Evolutionary conservation across 1,140 invertebrate genomes (phyloP).

Genomic region (Tetramorium parvispinum): DNA sequence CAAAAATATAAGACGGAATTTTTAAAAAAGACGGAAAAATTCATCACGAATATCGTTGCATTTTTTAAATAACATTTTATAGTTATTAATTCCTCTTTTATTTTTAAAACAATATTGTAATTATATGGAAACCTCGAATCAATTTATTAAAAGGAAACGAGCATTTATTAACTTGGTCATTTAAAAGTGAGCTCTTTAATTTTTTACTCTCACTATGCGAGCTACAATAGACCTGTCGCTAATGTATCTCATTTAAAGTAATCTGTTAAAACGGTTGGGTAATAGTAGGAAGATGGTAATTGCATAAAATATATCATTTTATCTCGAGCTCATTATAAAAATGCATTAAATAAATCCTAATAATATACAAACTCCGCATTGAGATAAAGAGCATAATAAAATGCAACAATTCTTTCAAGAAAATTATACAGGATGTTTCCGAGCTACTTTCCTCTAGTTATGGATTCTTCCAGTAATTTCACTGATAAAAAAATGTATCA

Average conservation of each 20-base stretch:
- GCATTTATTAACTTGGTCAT: not conserved
- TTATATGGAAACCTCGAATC: not conserved
- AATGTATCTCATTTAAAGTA: not conserved
- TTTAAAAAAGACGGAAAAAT: not conserved
- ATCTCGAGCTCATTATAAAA: not conserved
- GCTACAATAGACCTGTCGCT: not conserved
- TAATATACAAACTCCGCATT: not conserved
- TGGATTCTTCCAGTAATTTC: not conserved
- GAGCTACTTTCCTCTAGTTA: conserved; percentile 4
- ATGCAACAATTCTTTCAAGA: not conserved
- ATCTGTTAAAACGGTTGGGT: not conserved
- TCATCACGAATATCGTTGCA: not conserved
- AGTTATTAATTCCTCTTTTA: not conserved
- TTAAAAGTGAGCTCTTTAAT: not conserved
- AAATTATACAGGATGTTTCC: not conserved
- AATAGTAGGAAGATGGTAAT: not conserved
- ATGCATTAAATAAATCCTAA: conserved; percentile 5
- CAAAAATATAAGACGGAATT: not conserved
- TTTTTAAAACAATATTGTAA: not conserved
- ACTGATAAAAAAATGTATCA: not conserved
- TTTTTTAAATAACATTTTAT: not conserved
- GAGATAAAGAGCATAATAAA: not conserved
- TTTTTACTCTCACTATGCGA: not conserved
- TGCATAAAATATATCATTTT: not conserved
- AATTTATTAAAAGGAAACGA: not conserved